A percentile compares a stretch with the other conserved stretches of the same genome.
Conservation (phyloP, 2,797 vertebrate genomes). For the Diglossa cyanea region DNA sequence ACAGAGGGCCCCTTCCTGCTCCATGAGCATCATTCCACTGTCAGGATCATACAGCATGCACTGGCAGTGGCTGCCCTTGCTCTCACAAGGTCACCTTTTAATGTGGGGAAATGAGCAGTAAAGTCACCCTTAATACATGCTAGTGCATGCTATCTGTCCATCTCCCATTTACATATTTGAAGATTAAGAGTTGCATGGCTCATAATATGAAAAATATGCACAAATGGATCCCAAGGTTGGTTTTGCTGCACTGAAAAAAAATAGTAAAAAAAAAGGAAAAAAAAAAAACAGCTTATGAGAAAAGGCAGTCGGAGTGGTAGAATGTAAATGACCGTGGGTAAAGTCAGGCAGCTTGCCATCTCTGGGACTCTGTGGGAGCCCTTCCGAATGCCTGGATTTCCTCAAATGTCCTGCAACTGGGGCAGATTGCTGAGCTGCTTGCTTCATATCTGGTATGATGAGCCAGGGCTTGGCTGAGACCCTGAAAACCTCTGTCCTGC, state of each 20-base stretch:
- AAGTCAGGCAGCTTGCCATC: background rate
- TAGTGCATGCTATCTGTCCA: background rate
- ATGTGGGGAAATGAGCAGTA: background rate
- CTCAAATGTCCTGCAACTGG: accelerated
- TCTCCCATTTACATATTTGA: background rate
- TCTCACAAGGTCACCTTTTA: background rate
- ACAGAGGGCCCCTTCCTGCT: background rate
- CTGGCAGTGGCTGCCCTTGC: background rate
- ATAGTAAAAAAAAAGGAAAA: no score
- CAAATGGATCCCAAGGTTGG: background rate
- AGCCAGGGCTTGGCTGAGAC: background rate
- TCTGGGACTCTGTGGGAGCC: background rate
- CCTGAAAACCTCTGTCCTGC: background rate
- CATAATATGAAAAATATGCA: accelerated
- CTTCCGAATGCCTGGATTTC: accelerated
- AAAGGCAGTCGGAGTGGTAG: background rate
- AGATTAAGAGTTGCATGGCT: background rate
- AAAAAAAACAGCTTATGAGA: background rate
- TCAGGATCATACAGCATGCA: accelerated
- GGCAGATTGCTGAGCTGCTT: background rate
- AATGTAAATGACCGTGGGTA: accelerated
- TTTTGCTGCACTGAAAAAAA: background rate
- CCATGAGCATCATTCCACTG: accelerated
- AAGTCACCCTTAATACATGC: background rate
- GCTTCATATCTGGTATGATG: accelerated